Evolutionary conservation across 2,113 vertebrate genomes (phyloP).

Genomic region (Neotoma lepida): DNA sequence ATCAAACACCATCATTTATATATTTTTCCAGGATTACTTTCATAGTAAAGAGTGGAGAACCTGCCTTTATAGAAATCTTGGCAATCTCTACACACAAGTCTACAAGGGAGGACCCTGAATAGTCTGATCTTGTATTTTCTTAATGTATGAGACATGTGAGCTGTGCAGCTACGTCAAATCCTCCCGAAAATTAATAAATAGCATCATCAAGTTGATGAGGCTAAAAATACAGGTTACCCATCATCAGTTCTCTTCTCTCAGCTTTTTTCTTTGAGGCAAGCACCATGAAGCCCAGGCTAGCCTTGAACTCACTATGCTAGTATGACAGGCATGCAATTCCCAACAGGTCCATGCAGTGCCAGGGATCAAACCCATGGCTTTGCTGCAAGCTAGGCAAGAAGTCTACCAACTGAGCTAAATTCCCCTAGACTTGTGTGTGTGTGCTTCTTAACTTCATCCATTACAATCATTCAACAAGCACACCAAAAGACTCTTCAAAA

Average conservation of each 20-base stretch:
- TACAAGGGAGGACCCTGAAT: neutral
- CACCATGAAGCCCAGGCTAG: neutral
- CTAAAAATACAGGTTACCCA: neutral
- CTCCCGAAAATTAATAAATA: neutral
- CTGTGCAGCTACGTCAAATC: neutral
- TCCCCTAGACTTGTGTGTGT: neutral
- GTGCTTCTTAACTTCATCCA: neutral
- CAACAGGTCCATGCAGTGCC: neutral
- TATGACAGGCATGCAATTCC: neutral
- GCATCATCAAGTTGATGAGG: neutral
- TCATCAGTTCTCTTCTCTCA: neutral
- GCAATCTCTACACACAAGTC: neutral
- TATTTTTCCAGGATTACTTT: neutral
- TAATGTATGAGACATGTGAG: neutral
- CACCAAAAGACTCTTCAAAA: neutral
- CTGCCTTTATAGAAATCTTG: neutral
- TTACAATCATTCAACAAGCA: neutral
- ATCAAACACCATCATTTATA: neutral
- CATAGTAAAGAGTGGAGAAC: neutral
- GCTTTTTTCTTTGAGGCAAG: neutral
- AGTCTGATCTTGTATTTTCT: constrained; percentile 40
- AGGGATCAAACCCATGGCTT: neutral
- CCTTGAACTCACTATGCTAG: neutral
- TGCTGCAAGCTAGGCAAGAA: neutral
- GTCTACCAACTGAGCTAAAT: neutral